Conservation (phyloP, 2,113 vertebrate species). For the Mesocricetus auratus region DNA sequence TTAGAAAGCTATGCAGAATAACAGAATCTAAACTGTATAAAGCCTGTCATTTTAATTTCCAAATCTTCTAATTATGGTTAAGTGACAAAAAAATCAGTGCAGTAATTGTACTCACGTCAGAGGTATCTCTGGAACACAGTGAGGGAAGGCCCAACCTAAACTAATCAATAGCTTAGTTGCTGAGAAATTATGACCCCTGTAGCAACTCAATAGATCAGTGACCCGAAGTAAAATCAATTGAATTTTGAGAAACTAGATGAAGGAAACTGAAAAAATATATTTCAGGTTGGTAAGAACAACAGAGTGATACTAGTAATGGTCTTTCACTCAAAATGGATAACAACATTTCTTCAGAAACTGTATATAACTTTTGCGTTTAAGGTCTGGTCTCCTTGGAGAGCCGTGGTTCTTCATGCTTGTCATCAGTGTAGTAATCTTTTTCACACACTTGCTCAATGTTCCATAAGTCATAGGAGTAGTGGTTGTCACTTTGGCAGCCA, state of each 20-base stretch:
- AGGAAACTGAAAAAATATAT: background rate
- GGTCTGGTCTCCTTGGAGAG: background rate
- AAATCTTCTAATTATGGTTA: background rate
- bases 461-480: background rate
- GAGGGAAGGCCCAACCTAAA: background rate
- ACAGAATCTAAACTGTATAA: background rate
- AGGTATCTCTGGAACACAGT: background rate
- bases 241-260: slow-evolving; percentile 56
- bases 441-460: background rate
- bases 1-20: background rate
- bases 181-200: background rate
- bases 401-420: background rate
- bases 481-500: background rate
- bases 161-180: background rate
- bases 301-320: background rate
- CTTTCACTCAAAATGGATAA: background rate
- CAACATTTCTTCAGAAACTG: background rate
- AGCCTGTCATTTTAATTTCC: background rate
- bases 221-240: slow-evolving; percentile 45
- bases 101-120: background rate
- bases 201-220: background rate
- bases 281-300: background rate
- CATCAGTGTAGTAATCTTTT: background rate
- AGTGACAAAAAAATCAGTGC: background rate
- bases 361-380: slow-evolving; percentile 6